Evolutionary conservation across 2,797 vertebrate species (phyloP), one percentile per base, ranked within the genome.

Genomic region (Pseudotriccus pelzelni): DNA sequence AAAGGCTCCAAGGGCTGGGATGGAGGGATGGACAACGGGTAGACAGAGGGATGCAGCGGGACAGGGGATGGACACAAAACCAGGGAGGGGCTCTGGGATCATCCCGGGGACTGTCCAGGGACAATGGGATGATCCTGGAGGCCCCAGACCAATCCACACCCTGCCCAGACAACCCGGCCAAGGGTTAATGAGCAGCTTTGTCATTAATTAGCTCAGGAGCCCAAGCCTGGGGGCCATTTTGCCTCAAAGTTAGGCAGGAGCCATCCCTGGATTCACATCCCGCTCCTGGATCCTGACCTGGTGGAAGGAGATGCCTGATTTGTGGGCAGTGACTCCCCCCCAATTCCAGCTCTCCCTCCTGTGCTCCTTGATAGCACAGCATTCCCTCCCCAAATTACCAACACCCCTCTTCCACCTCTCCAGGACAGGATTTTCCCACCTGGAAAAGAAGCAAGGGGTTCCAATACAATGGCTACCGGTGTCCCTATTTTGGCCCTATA

Each of bases 181-280:
- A 0, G 27, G 34, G 39, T 81, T 97, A 93, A 94, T 52, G 91
- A 95, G 85, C 84, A 59, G 77, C 89, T 92, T 88, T 96, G 96
- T 84, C 60, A 90, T 95, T 96, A 95, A 97, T 95, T 94, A 96
- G 93, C 92, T 92, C 72, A 53, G 59, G 34, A 86, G 13, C 46
- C 0, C 0, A 14, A 88, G 82, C 68, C 78, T 59, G 22, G 21
- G 34, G 56, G 82, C 66, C 36, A 62, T 73, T 58, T 58, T 15
- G 4, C 28, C 50, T 82, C n/a, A 3, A 23, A 67, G 73, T 60
- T 1, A 72, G 53, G 89, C 84, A 41, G 14, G 55, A 82, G 70
- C n/a, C 87, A 30, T 37, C 47, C 16, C 32, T 3, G 68, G 59
- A 12, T 22, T 53, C 50, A 14, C 7, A 3, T 7, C 56, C 55